Evolutionary conservation across 2,797 vertebrate species (phyloP).

Genomic region (Remorina albescens): DNA sequence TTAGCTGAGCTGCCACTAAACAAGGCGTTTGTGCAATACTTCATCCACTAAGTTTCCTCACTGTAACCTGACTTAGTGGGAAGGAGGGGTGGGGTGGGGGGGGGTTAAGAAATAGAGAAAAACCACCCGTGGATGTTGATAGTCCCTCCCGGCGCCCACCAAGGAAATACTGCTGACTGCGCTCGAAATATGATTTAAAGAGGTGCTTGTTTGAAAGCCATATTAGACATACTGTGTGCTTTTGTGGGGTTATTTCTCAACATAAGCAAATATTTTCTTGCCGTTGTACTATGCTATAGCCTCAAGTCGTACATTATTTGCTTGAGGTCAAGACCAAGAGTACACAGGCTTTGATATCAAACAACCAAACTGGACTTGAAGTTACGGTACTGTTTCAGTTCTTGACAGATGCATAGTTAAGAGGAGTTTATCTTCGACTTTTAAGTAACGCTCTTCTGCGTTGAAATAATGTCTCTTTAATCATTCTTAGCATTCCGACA

Average conservation of each 20-base stretch:
- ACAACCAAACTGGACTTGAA: constrained; percentile 1
- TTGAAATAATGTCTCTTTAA: constrained; percentile 27
- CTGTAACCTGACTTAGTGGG: constrained; percentile 34
- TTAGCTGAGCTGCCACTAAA: constrained; percentile 68
- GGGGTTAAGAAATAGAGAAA: not conserved
- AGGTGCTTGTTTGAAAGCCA: constrained; percentile 56
- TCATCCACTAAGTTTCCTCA: constrained; percentile 51
- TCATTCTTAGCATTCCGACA: constrained; percentile 52
- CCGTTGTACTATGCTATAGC: constrained; percentile 19
- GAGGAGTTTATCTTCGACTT: not conserved
- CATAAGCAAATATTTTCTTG: constrained; percentile 64
- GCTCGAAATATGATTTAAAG: constrained; percentile 66
- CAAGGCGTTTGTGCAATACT: constrained; percentile 59
- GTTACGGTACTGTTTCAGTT: not conserved
- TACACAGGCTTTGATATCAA: constrained; percentile 36
- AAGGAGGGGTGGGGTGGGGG: not conserved
- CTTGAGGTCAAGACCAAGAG: constrained; percentile 17
- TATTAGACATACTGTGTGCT: constrained; percentile 37
- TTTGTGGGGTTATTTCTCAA: constrained; percentile 36
- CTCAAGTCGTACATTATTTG: constrained; percentile 39
- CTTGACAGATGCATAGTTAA: constrained; percentile 12
- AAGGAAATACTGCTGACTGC: constrained; percentile 69
- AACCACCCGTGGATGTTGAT: constrained; percentile 26
- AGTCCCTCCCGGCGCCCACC: constrained; percentile 13
- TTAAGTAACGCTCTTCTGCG: not conserved